phyloP scores from a whole-genome alignment of 1,140 invertebrate genomes.

The Lerema accius region DNA sequence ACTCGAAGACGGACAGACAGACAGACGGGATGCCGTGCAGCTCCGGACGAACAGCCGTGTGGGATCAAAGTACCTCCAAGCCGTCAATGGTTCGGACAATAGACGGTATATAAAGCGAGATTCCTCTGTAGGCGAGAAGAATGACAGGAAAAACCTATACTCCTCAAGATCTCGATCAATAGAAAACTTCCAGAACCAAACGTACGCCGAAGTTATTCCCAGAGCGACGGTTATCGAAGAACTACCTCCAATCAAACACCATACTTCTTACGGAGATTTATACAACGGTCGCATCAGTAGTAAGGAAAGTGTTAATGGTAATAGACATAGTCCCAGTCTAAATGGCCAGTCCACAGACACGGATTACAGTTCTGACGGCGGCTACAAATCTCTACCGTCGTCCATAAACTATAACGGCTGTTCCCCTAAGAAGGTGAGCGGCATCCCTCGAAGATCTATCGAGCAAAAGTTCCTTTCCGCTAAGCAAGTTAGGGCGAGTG shows the following conservation, averaged over 20 bases:
- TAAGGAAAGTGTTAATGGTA: constrained; percentile 70
- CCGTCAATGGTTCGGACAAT: constrained; percentile 60
- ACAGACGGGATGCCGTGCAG: constrained; percentile 57
- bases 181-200: constrained; percentile 76
- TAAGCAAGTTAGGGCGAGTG: constrained; percentile 73
- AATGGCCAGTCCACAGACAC: constrained; percentile 79
- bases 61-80: constrained; percentile 78
- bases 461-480: constrained; percentile 70
- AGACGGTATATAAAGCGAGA: constrained; percentile 70
- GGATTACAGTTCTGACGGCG: constrained; percentile 80
- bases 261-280: constrained; percentile 76
- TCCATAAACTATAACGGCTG: constrained; percentile 71
- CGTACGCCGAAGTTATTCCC: constrained; percentile 52
- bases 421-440: constrained; percentile 77
- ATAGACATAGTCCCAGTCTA: constrained; percentile 69
- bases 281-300: constrained; percentile 73
- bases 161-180: constrained; percentile 72
- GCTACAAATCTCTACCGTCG: constrained; percentile 80
- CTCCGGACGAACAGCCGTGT: constrained; percentile 74
- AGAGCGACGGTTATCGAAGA: constrained; percentile 64
- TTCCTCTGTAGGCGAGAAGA: constrained; percentile 59
- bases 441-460: constrained; percentile 75
- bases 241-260: constrained; percentile 61
- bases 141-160: constrained; percentile 60
- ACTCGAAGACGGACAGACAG: constrained; percentile 52